These are phyloP conservation scores for Meiosimyza decipiens DNA, from an alignment of 2,888 invertebrate species.

Conservation along the genomic window DNA sequence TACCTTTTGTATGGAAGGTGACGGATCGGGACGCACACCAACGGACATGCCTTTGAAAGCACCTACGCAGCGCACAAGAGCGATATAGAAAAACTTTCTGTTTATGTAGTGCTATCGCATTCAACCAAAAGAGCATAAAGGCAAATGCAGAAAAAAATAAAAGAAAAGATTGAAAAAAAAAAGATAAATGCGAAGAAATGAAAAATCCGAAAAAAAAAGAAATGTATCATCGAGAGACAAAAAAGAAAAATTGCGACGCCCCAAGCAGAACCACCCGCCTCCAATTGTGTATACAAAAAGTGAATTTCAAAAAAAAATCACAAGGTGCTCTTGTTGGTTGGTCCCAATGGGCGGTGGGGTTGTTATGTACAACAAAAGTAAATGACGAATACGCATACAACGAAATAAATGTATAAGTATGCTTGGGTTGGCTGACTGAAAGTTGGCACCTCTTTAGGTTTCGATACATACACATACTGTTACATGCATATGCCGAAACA, in stretches of 20 bases:
- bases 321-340: constrained; percentile 29
- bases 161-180: neutral
- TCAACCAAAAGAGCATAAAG: neutral
- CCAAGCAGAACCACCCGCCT: constrained; percentile 36
- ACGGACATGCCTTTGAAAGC: constrained; percentile 18
- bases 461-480: constrained; percentile 20
- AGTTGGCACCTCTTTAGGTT: constrained; percentile 35
- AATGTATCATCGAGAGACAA: neutral
- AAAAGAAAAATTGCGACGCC: constrained; percentile 44
- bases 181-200: constrained; percentile 25
- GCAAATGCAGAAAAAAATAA: constrained; percentile 13
- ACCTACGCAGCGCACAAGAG: constrained; percentile 17
- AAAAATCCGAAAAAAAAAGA: constrained; percentile 34
- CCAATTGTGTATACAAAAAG: constrained; percentile 33
- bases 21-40: neutral
- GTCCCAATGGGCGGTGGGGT: constrained; percentile 30
- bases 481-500: neutral
- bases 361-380: constrained; percentile 15
- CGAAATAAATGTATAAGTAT: constrained; percentile 3
- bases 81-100: neutral
- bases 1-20: too few relatives aligned
- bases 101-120: neutral
- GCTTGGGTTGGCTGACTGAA: constrained; percentile 26
- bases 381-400: constrained; percentile 13
- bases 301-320: constrained; percentile 30